Base-by-base conservation (phyloP, 1,140 invertebrate genomes). In the Ceratoteleas bidentatus region DNA sequence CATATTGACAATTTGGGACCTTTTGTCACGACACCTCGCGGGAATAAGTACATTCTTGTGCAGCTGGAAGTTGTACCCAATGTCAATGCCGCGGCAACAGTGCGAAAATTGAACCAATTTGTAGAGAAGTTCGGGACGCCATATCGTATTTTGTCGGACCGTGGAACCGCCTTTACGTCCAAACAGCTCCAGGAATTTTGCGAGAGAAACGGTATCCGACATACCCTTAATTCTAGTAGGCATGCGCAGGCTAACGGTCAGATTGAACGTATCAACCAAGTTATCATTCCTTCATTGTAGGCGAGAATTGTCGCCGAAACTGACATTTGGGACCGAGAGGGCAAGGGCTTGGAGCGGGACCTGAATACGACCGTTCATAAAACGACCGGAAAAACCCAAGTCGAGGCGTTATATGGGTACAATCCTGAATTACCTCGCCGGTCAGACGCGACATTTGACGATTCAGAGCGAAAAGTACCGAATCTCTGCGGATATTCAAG, bases 161-260 rank as follows among this genome's bases (percentile, higher is more conserved):
- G 74, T 8, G 74, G 74, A 13, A 62, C 74, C 0, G 14, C 24
- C 0, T 76, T 74, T 45, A 13, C 43, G 7, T 76, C 32, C 68
- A 81, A 10, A 81, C 47, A 84, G 65, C 84, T 84, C 16, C 24
- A 65, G 0, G 13, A 75, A 16, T 38, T 56, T 50, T 56, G 74
- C 64, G 1, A 16, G 16, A 0, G 58, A 68, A 24, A 77, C 65
- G 68, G 7, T 79, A 84, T 57, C 86, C 86, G 0, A n/a, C n/a
- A n/a, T n/a, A n/a, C n/a, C n/a, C n/a, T n/a, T n/a, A n/a, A n/a
- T n/a, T n/a, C n/a, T n/a, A 84, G 85, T 38, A 47, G 75, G 4
- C 85, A 82, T 33, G 80, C 87, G 0, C 75, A 85, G 32, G 85
- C 83, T 8, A 88, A 89, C 40, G 79, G 75, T 0, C 62, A 69